Percentiles rank a stretch among this genome's conserved stretches.
phyloP scores from a whole-genome alignment of 2,797 vertebrate species.

The Oceanodroma leucorhoa region DNA sequence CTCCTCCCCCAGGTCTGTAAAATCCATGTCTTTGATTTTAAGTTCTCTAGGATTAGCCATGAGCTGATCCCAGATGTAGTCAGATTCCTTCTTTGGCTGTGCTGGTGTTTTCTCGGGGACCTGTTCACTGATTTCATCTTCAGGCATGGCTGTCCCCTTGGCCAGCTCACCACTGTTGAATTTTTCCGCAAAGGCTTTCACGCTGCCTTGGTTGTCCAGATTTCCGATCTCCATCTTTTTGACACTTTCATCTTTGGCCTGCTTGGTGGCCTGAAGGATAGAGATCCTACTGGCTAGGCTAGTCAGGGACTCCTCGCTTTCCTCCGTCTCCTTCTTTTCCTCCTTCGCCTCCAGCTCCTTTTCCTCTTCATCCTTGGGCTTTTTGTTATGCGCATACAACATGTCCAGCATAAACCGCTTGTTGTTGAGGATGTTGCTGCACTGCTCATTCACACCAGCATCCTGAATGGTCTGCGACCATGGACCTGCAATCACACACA shows the following conservation, averaged over 20 bases:
- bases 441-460: conserved; percentile 84
- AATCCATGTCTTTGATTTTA: conserved; percentile 97
- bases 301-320: conserved; percentile 79
- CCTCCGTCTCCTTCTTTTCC: conserved; percentile 72
- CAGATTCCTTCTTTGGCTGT: conserved; percentile 90
- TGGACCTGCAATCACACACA: conserved; percentile 78
- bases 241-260: conserved; percentile 84
- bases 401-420: conserved; percentile 97
- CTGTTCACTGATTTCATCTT: conserved; percentile 79
- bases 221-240: conserved; percentile 86
- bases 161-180: conserved; percentile 86
- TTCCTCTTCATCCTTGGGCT: conserved; percentile 80
- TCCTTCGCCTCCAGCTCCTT: conserved; percentile 79
- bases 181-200: conserved; percentile 89
- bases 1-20: conserved; percentile 93
- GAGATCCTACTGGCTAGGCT: conserved; percentile 89
- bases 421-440: conserved; percentile 89
- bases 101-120: conserved; percentile 73
- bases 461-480: conserved; percentile 85
- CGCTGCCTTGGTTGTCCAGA: conserved; percentile 89
- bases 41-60: conserved; percentile 92
- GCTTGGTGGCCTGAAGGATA: conserved; percentile 86
- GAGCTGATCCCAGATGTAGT: conserved; percentile 98
- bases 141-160: conserved; percentile 75
- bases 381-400: conserved; percentile 90